Evolutionary conservation across 2,888 invertebrate genomes (phyloP).

Genomic region (Yponomeuta evonymella): DNA sequence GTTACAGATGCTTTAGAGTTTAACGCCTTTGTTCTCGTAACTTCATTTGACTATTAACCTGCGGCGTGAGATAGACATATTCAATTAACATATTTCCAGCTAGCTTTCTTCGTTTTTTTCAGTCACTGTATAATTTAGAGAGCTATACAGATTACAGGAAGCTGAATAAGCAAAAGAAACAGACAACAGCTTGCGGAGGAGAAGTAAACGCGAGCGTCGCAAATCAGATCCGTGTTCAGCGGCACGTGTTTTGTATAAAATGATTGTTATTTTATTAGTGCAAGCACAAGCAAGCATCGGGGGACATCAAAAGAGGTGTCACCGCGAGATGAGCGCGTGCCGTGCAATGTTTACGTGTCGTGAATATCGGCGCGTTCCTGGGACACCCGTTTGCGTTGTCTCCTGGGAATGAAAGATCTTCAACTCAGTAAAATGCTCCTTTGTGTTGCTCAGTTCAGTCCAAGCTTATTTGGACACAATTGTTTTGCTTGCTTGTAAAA

Average conservation of each 20-base stretch:
- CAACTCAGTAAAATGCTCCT: background rate
- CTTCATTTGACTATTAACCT: slow-evolving; percentile 3
- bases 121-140: background rate
- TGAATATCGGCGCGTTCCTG: slow-evolving; percentile 43
- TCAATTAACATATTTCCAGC: background rate
- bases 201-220: slow-evolving; percentile 4
- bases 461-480: background rate
- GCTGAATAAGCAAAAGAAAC: background rate
- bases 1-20: background rate
- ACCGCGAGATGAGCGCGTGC: slow-evolving; percentile 31
- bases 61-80: background rate
- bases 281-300: slow-evolving; percentile 36
- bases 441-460: background rate
- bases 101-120: background rate
- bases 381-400: background rate
- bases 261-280: slow-evolving; percentile 58
- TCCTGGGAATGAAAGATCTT: background rate
- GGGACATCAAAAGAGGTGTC: slow-evolving; percentile 64
- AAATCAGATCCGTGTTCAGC: slow-evolving; percentile 7
- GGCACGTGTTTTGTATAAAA: slow-evolving; percentile 51
- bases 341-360: slow-evolving; percentile 59
- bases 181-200: background rate
- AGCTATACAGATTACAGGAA: background rate
- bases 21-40: background rate
- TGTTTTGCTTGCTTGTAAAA: background rate